Percentiles rank a stretch among this genome's conserved stretches.
These are phyloP conservation scores for Netelia virgata DNA, from an alignment of 2,888 invertebrate genomes.

Conservation along the genomic window DNA sequence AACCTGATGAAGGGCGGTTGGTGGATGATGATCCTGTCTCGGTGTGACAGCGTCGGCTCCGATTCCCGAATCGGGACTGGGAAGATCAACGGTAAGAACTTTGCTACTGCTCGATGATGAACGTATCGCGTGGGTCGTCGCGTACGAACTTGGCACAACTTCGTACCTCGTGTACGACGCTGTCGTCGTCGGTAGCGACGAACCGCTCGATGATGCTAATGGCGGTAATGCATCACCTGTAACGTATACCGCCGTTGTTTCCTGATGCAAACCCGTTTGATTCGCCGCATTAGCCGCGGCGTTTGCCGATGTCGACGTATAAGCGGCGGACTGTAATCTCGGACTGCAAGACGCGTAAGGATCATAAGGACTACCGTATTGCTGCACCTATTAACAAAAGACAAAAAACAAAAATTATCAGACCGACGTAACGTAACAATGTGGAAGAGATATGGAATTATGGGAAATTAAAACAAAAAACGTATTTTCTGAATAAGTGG, in stretches of 20 bases:
- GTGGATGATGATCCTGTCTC: conserved; percentile 85
- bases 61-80: conserved; percentile 98
- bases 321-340: conserved; percentile 80
- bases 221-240: conserved; percentile 84
- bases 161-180: conserved; percentile 84
- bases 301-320: conserved; percentile 80
- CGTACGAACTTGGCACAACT: conserved; percentile 83
- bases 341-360: conserved; percentile 83
- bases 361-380: conserved; percentile 83
- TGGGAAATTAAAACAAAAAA: too few relatives aligned
- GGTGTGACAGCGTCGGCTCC: conserved; percentile 97
- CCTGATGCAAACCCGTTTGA: conserved; percentile 80
- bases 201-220: conserved; percentile 87
- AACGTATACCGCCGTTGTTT: conserved; percentile 87
- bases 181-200: conserved; percentile 86
- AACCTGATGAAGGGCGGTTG: conserved; percentile 96
- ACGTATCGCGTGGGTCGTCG: conserved; percentile 83
- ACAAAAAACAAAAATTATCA: not conserved
- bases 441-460: too few relatives aligned
- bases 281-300: conserved; percentile 76
- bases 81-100: conserved; percentile 96
- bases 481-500: too few relatives aligned
- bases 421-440: too few relatives aligned
- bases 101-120: conserved; percentile 83
- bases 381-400: conserved; percentile 75